Conservation (phyloP, 2,888 invertebrate species). For the Sesia apiformis region DNA sequence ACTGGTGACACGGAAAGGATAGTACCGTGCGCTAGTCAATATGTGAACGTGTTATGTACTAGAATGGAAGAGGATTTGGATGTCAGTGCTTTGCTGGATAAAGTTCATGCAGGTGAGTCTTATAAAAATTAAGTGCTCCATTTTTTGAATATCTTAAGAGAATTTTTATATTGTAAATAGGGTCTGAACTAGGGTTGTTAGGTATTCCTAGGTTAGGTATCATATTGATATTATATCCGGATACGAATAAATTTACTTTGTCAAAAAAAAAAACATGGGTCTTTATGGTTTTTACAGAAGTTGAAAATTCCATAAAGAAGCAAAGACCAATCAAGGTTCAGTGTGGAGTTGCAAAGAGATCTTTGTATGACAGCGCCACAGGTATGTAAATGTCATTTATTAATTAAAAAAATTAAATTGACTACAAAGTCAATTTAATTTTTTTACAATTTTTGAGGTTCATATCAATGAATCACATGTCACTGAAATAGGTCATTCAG, state of each 20-base stretch:
- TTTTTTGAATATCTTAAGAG: neutral
- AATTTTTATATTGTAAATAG: too few relatives aligned
- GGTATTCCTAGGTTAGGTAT: too few relatives aligned
- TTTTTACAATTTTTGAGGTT: too few relatives aligned
- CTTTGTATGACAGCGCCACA: conserved; percentile 44
- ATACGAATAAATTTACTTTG: too few relatives aligned
- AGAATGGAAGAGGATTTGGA: conserved; percentile 51
- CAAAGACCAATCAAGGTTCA: conserved; percentile 60
- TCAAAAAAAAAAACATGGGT: neutral
- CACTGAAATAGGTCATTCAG: too few relatives aligned
- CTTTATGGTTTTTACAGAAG: conserved; percentile 32
- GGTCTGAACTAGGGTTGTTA: too few relatives aligned
- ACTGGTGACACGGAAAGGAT: conserved; percentile 46
- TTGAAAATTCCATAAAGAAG: conserved; percentile 45
- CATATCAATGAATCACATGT: too few relatives aligned
- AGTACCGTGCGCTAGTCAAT: conserved; percentile 47
- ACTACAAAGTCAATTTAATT: too few relatives aligned
- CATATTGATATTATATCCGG: too few relatives aligned
- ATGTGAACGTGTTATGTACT: conserved; percentile 53
- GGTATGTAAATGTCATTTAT: conserved; percentile 21
- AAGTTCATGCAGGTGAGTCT: conserved; percentile 57
- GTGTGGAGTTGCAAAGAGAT: conserved; percentile 50
- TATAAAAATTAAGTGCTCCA: neutral
- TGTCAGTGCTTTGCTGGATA: conserved; percentile 55
- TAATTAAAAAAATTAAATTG: too few relatives aligned